Conservation (phyloP, 2,888 invertebrate species). For the Rhagonycha fulva region DNA sequence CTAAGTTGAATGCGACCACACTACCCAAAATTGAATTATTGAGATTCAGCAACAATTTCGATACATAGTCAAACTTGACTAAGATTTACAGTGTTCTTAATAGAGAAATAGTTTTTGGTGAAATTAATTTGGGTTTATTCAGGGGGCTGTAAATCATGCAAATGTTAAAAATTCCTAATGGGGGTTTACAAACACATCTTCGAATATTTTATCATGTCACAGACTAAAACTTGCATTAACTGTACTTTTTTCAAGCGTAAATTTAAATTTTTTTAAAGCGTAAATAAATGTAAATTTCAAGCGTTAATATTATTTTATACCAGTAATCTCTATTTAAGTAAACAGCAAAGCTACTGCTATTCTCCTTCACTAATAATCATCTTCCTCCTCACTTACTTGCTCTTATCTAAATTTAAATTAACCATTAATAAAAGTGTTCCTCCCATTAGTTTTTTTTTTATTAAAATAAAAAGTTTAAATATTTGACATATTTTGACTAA, state of each 20-base stretch:
- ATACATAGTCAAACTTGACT: slow-evolving; percentile 7
- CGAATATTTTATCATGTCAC: neutral
- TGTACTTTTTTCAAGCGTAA: too few relatives aligned
- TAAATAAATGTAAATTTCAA: neutral
- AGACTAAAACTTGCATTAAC: neutral
- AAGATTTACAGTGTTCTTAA: slow-evolving; percentile 6
- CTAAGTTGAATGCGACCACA: slow-evolving; percentile 21
- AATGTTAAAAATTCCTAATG: neutral
- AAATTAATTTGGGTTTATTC: neutral
- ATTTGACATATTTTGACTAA: too few relatives aligned
- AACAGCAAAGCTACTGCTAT: neutral
- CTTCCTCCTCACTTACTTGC: neutral
- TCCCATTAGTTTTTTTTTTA: neutral
- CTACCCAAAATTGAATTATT: slow-evolving; percentile 23
- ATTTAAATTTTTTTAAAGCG: too few relatives aligned
- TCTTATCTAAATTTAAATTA: neutral
- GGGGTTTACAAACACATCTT: neutral
- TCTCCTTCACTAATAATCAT: neutral
- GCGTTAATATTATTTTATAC: neutral
- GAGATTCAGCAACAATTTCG: slow-evolving; percentile 17
- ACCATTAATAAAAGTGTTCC: neutral
- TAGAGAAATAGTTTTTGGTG: neutral
- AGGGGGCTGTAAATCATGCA: neutral
- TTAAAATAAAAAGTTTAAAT: too few relatives aligned
- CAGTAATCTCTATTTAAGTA: neutral